Base-by-base conservation (phyloP, 2,888 invertebrate species). In the Melanotus villosus region DNA sequence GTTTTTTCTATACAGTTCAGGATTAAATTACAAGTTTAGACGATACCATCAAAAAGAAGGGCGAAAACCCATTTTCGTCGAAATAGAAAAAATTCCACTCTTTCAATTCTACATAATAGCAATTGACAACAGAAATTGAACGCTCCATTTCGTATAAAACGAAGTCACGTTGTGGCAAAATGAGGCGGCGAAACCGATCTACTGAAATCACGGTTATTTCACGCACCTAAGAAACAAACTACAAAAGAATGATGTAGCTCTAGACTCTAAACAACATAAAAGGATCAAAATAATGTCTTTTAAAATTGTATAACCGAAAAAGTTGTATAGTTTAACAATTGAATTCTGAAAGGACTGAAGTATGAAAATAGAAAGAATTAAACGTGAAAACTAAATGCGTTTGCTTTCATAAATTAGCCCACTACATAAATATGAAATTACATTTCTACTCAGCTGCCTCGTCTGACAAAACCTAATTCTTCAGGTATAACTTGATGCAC, bases 401-500 rank as follows among this genome's bases (percentile, higher is more conserved):
- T n/a, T n/a, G n/a, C 26, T 7, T 26, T 26, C 7, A 7, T 5
- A 26, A 26, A 26, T 26, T 5, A 26, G 4, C 26, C 3, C 26
- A 26, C 3, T 26, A 7, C 26, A 26, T 26, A 16, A 41, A 14
- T 41, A 3, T 38, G 6, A 41, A 41, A 41, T 18, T 41, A 41
- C 41, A 3, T 16, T 14, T 12, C 18, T 4, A 23, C 7, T 47
- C 23, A 4, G 16, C 12, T 12, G 14, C 32, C 9, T n/a, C 18
- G 32, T 32, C 32, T 52, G 2, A 30, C 52, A 32, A 56, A 64
- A 65, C 65, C 18, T 57, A 65, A 65, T 65, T 57, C 23, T 32
- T 47, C 56, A 56, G 56, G 65, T 65, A 57, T 65, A 65, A 57
- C 52, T 58, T 65, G 50, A 65, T 65, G 34, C 58, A 58, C 36